Evolutionary conservation across 2,113 vertebrate genomes (phyloP), one percentile per base, ranked within the genome.

Genomic region (Crotalus tigris): DNA sequence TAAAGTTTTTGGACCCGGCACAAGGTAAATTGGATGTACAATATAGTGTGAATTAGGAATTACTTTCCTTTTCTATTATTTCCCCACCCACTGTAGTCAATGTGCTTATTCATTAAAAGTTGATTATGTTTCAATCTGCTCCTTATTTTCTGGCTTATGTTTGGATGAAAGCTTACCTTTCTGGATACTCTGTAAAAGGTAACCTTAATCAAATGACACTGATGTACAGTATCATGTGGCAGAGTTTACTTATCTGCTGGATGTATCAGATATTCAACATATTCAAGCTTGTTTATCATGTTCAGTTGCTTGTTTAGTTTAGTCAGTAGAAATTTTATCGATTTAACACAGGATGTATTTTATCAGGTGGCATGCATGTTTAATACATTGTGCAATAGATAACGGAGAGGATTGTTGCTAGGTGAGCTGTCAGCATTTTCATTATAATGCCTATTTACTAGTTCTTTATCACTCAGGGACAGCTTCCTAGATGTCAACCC

Each of bases 271-370:
- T 97, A 95, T 23, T 93, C 24, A 12, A 94, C 61, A 97, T 97
- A 95, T 23, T 94, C 24, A 10, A 94, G 61, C 91, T 95, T 96
- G 94, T 96, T 97, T 96, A 96, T 96, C 96, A 96, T 92, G 94
- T 95, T 95, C 95, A 95, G 64, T 91, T 96, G 94, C 94, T 95
- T 96, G 96, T 96, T 95, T 97, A 10, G 93, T 96, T 96, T 95
- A 96, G 95, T 96, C 95, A 96, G 94, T 95, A 92, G 95, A 96
- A 93, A 92, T 96, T 96, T 97, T 96, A 97, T 97, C 96, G 96
- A 97, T 97, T 96, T 95, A 96, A 94, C 92, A 53, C 91, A 93
- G 87, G 94, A 94, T 93, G 94, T 96, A 92, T 97, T 97, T 51
- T 97, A 97, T 97, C 96, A 95, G 95, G 94, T 94, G 91, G 90